Evolutionary conservation across 2,888 invertebrate species (phyloP).

Genomic region (Clunio marinus): DNA sequence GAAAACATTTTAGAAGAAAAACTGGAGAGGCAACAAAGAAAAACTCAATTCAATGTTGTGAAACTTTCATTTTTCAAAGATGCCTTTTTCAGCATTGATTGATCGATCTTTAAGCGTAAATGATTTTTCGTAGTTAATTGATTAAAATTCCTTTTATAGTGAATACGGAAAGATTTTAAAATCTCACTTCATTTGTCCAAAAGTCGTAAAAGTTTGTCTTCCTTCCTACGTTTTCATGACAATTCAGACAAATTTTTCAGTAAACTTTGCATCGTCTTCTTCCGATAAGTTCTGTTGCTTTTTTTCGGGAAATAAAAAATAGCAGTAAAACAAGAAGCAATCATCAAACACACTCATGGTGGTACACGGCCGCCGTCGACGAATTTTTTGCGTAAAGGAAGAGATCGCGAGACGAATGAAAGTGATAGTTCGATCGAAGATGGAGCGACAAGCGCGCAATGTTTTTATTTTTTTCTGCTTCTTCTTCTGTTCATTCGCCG

Average conservation of each 20-base stretch:
- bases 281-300: too few species aligned
- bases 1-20: too few species aligned
- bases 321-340: neutral
- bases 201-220: neutral
- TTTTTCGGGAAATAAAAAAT: too few species aligned
- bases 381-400: neutral
- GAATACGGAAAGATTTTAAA: neutral
- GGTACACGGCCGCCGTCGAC: too few species aligned
- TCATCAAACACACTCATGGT: neutral
- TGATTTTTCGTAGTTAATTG: too few species aligned
- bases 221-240: neutral
- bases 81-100: too few species aligned
- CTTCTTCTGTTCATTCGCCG: neutral
- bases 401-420: constrained; percentile 8
- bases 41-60: too few species aligned
- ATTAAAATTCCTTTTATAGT: neutral
- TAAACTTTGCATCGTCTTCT: neutral
- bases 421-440: constrained; percentile 30
- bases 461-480: constrained; percentile 1
- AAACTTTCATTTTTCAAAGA: too few species aligned
- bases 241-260: neutral
- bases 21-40: too few species aligned
- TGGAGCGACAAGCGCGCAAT: constrained; percentile 1
- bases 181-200: neutral
- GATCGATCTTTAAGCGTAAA: too few species aligned